phyloP scores from a whole-genome alignment of 2,113 vertebrate genomes.

The Actenoides hombroni region DNA sequence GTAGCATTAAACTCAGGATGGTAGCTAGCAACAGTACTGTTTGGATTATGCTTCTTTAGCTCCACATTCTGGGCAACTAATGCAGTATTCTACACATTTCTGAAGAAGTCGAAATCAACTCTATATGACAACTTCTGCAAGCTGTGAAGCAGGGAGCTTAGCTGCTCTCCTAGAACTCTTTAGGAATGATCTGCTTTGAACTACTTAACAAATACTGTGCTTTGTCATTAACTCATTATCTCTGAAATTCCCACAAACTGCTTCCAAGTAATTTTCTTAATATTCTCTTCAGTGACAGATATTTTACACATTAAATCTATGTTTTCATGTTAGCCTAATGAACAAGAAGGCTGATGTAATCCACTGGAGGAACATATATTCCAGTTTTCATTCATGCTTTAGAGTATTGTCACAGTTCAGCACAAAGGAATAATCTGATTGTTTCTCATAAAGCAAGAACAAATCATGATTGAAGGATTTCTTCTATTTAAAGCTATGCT shows the following conservation, averaged over 20 bases:
- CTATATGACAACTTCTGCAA: background rate
- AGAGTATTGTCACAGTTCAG: background rate
- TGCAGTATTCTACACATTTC: background rate
- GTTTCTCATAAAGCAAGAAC: constrained; percentile 42
- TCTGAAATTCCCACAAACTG: background rate
- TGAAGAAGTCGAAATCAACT: background rate
- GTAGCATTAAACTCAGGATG: background rate
- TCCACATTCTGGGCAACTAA: constrained; percentile 29
- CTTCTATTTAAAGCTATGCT: constrained; percentile 16
- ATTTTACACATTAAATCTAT: constrained; percentile 15
- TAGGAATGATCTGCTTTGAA: background rate
- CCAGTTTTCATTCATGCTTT: constrained; percentile 66
- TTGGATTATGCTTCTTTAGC: background rate
- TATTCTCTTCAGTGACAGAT: background rate
- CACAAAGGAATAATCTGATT: constrained; percentile 47
- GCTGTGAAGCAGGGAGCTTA: background rate
- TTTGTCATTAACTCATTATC: background rate
- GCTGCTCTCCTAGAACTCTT: background rate
- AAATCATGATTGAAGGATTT: constrained; percentile 41
- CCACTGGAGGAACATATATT: constrained; percentile 22
- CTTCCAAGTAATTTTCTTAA: background rate
- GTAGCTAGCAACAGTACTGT: background rate
- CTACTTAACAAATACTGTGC: background rate
- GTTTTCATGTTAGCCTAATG: constrained; percentile 25
- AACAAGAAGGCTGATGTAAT: constrained; percentile 64